Evolutionary conservation across 1,140 invertebrate genomes (phyloP).

Genomic region (Daktulosphaira vitifoliae): DNA sequence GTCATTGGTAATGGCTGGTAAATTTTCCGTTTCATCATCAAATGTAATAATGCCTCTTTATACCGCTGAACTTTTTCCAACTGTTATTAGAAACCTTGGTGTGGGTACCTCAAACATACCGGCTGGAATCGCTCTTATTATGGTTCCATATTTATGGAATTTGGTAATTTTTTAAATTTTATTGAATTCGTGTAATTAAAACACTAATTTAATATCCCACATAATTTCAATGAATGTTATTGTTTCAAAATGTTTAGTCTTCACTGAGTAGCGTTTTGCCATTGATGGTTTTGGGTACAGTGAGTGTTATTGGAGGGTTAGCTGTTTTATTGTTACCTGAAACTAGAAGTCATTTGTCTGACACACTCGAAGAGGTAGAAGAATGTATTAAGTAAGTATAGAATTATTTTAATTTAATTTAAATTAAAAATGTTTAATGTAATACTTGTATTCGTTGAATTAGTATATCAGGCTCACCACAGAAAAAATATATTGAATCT

Average conservation of each 20-base stretch:
- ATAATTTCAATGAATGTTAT: not conserved
- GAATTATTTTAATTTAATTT: no score
- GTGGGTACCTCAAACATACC: constrained; percentile 61
- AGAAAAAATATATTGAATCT: constrained; percentile 23
- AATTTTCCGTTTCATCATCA: constrained; percentile 59
- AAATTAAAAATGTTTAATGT: no score
- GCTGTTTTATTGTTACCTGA: constrained; percentile 53
- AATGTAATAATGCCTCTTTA: constrained; percentile 65
- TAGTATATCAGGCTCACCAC: not conserved
- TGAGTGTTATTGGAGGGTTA: constrained; percentile 53
- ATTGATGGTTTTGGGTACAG: constrained; percentile 52
- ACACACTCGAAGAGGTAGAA: constrained; percentile 40
- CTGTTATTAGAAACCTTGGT: constrained; percentile 60
- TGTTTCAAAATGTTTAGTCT: constrained; percentile 43
- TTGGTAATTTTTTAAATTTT: constrained; percentile 48
- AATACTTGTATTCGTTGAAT: not conserved
- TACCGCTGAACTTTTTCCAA: constrained; percentile 64
- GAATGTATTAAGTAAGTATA: constrained; percentile 34
- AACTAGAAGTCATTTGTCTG: constrained; percentile 43
- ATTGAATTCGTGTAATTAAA: no score
- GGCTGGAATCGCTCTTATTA: constrained; percentile 57
- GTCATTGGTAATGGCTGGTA: constrained; percentile 55
- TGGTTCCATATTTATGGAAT: constrained; percentile 63
- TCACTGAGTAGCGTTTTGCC: constrained; percentile 49
- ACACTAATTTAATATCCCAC: no score